Percentiles rank a stretch among this genome's conserved stretches.
Conservation (phyloP, 2,888 invertebrate species). For the Nephrocerus scutellatus region DNA sequence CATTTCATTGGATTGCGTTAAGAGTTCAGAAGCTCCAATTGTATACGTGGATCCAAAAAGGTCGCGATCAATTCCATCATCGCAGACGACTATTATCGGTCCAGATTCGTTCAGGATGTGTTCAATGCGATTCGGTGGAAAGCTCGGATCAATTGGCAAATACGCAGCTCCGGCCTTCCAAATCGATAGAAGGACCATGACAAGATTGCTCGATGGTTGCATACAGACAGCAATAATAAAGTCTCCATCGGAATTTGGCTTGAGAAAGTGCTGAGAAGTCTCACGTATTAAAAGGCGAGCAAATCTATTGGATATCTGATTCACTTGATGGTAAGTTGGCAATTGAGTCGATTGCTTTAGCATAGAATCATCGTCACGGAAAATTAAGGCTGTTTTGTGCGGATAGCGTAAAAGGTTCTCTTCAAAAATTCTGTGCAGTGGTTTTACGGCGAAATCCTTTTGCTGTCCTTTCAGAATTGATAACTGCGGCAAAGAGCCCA, state of each 20-base stretch:
- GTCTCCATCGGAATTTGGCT: slow-evolving; percentile 60
- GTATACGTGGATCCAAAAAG: slow-evolving; percentile 34
- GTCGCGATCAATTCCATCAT: slow-evolving; percentile 47
- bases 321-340: slow-evolving; percentile 46
- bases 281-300: slow-evolving; percentile 43
- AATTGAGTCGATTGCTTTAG: slow-evolving; percentile 7
- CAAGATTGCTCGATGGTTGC: slow-evolving; percentile 64
- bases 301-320: slow-evolving; percentile 48
- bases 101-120: slow-evolving; percentile 70
- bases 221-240: slow-evolving; percentile 71
- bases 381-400: slow-evolving; percentile 57
- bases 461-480: slow-evolving; percentile 62
- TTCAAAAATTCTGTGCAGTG: slow-evolving; percentile 54
- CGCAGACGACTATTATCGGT: slow-evolving; percentile 60
- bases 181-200: slow-evolving; percentile 62
- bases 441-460: slow-evolving; percentile 49
- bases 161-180: slow-evolving; percentile 81
- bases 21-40: slow-evolving; percentile 33
- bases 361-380: slow-evolving; percentile 49
- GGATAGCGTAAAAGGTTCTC: slow-evolving; percentile 51
- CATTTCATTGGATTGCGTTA: slow-evolving; percentile 33
- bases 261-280: slow-evolving; percentile 32
- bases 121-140: slow-evolving; percentile 63
- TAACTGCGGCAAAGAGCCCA: slow-evolving; percentile 70
- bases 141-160: slow-evolving; percentile 69